A percentile compares a stretch with the other conserved stretches of the same genome.
Evolutionary conservation across 2,113 vertebrate genomes (phyloP).

Genomic region (Hippoglossus stenolepis): DNA sequence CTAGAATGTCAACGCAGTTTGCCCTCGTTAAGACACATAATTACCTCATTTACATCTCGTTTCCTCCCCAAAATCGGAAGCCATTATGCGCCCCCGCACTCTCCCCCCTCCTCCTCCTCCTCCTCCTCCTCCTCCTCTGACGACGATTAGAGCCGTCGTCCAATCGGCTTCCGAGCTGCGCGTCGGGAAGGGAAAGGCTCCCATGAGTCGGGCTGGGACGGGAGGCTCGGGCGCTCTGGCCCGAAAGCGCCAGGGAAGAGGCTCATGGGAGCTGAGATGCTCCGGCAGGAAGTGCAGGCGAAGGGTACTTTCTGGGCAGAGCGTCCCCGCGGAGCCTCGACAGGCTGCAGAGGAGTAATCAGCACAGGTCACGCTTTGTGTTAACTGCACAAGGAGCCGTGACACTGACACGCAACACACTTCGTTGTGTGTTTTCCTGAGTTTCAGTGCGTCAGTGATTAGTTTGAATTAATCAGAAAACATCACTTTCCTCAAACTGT

Average conservation of each 20-base stretch:
- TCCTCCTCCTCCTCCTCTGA: conserved; percentile 9
- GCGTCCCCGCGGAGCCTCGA: background rate
- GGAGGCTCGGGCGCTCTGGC: conserved; percentile 28
- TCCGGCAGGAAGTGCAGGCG: conserved; percentile 58
- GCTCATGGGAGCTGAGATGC: conserved; percentile 48
- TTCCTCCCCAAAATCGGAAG: conserved; percentile 82
- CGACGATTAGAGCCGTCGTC: conserved; percentile 62
- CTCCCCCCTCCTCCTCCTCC: conserved; percentile 38
- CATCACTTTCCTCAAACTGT: no score
- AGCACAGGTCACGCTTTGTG: background rate
- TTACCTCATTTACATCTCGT: conserved; percentile 85
- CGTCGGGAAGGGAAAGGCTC: conserved; percentile 50
- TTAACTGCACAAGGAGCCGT: background rate
- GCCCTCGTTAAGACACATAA: conserved; percentile 83
- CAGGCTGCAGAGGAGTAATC: background rate
- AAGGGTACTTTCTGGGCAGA: conserved; percentile 26
- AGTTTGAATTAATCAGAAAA: no score
- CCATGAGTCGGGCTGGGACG: conserved; percentile 40
- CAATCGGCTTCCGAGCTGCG: conserved; percentile 71
- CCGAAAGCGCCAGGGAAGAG: conserved; percentile 33
- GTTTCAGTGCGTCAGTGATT: background rate
- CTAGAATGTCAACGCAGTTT: conserved; percentile 77
- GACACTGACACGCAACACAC: no score
- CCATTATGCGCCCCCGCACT: conserved; percentile 77
- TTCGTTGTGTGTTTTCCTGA: background rate